phyloP scores from a whole-genome alignment of 2,113 vertebrate species.

The Ophiodon elongatus region DNA sequence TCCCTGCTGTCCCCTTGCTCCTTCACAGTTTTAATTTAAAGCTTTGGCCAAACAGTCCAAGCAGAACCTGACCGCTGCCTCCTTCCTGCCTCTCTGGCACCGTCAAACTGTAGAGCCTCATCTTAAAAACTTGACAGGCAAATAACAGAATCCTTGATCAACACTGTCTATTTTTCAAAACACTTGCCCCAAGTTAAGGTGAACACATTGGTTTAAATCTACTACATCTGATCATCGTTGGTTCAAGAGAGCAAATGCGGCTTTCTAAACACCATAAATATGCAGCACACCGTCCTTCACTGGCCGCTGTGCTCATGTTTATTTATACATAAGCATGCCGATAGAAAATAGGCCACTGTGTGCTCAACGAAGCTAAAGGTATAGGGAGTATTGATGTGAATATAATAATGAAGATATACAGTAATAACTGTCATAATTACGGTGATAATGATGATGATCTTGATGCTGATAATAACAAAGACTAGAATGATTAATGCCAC shows the following conservation, averaged over 20 bases:
- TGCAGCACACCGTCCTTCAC: constrained; percentile 10
- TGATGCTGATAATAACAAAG: constrained; percentile 39
- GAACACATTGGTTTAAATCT: constrained; percentile 12
- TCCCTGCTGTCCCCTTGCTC: constrained; percentile 47
- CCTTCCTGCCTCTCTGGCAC: constrained; percentile 10
- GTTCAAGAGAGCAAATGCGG: constrained; percentile 38
- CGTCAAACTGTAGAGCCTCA: constrained; percentile 18
- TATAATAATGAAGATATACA: constrained; percentile 51
- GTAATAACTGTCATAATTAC: constrained; percentile 49
- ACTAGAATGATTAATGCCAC: constrained; percentile 55
- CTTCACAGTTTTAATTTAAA: constrained; percentile 70
- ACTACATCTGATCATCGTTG: neutral
- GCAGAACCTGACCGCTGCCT: constrained; percentile 31
- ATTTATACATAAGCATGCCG: constrained; percentile 44
- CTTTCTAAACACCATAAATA: constrained; percentile 38
- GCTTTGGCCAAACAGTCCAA: constrained; percentile 56
- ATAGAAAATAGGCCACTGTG: constrained; percentile 6
- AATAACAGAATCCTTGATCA: constrained; percentile 38
- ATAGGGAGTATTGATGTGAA: constrained; percentile 11
- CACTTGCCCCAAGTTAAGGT: constrained; percentile 17
- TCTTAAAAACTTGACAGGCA: constrained; percentile 46
- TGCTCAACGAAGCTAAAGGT: constrained; percentile 26
- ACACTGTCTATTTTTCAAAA: constrained; percentile 29
- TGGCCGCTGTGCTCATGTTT: constrained; percentile 45
- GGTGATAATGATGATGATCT: constrained; percentile 43